Conservation (phyloP, 1,140 invertebrate genomes). For the Telenomus remus region DNA sequence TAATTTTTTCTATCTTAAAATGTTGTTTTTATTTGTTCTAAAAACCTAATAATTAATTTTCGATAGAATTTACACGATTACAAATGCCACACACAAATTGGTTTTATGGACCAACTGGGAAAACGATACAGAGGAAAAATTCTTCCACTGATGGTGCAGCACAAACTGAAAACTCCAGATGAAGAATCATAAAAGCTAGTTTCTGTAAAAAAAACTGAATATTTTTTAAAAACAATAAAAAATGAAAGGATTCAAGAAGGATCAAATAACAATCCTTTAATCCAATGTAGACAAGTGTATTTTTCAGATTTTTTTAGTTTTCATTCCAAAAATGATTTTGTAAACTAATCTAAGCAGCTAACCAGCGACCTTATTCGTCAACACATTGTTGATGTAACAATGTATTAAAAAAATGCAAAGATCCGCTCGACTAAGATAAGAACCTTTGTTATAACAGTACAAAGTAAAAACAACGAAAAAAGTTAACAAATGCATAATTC, state of each 20-base stretch:
- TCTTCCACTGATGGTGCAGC: conserved; percentile 64
- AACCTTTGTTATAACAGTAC: conserved; percentile 8
- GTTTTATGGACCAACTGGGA: conserved; percentile 70
- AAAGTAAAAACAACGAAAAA: conserved; percentile 31
- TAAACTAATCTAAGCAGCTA: too few species aligned
- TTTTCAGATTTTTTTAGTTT: too few species aligned
- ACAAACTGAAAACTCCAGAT: conserved; percentile 55
- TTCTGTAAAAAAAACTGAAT: conserved; percentile 1
- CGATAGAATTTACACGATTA: conserved; percentile 66
- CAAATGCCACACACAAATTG: conserved; percentile 65
- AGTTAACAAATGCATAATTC: conserved; percentile 27
- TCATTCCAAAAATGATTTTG: too few species aligned
- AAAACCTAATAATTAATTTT: neutral
- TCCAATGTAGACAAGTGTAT: too few species aligned
- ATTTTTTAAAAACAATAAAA: conserved; percentile 1
- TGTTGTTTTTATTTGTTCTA: conserved; percentile 7
- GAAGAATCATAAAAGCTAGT: neutral
- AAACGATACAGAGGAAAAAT: conserved; percentile 70
- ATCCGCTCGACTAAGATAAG: neutral
- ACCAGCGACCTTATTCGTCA: too few species aligned
- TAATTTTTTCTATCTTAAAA: conserved; percentile 36
- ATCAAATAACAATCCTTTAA: too few species aligned
- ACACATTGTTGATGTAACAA: too few species aligned
- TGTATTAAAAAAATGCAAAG: too few species aligned
- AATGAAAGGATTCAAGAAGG: too few species aligned